Evolutionary conservation across 2,113 vertebrate species (phyloP), one percentile per base, ranked within the genome.

Genomic region (Apistogramma diplotaenia): DNA sequence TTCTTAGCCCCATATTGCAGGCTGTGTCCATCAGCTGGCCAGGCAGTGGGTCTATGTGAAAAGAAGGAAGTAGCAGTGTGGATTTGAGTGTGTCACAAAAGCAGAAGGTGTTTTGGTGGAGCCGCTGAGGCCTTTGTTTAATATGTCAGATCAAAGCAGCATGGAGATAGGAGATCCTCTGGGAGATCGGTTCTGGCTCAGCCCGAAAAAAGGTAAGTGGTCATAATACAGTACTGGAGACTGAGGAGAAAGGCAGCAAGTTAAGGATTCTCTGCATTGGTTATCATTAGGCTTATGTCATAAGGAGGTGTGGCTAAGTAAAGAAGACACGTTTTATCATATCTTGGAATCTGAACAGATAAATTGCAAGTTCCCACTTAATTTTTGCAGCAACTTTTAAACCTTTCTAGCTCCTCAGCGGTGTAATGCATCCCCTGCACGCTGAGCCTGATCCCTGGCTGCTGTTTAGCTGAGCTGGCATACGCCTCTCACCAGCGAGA

Each of bases 101-200:
- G 71, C 79, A 75, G 65, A 7, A 79, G n/a, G 54, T 40, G 18
- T 76, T 53, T 60, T 46, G 12, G 54, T 55, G 16, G 55, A 43
- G 65, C 16, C 10, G 11, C n/a, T 23, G 5, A 76, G 76, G 57
- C 57, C 49, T 81, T 84, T 74, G 13, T 57, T 18, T 59, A 40
- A 70, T 62, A 87, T 86, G 80, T 91, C 75, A 35, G 29, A 81
- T 81, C 81, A 72, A 18, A 87, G 77, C 73, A 83, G 70, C 72
- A 82, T 78, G 87, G 91, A 92, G 46, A 76, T 72, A 49, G 94
- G 92, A 13, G 95, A 95, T 89, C 73, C 84, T 21, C 84, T 96
- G 31, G 95, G 95, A 62, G 95, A 96, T 74, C 94, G 94, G 7
- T 96, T 96, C 89, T 96, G 95, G 95, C 91, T 94, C 40, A 94